phyloP scores from a whole-genome alignment of 2,888 invertebrate species.

The Leucophenga maculata region DNA sequence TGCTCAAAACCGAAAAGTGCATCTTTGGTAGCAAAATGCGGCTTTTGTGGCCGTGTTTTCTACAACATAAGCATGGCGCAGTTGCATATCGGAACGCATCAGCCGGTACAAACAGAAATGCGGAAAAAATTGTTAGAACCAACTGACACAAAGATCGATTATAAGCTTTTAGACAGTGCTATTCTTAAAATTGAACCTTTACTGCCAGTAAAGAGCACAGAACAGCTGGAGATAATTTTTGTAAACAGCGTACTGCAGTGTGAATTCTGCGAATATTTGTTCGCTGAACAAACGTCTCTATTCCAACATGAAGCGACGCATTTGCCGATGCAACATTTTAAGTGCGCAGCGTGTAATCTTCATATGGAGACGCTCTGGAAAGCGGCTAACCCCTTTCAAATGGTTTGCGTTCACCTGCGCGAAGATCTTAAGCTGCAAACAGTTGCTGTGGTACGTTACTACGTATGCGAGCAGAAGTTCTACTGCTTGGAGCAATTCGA shows the following conservation, averaged over 20 bases:
- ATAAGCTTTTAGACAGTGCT: too few species aligned
- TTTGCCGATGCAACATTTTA: constrained; percentile 63
- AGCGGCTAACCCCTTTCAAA: constrained; percentile 76
- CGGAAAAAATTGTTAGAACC: too few species aligned
- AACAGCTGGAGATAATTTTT: constrained; percentile 59
- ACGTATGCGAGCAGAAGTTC: constrained; percentile 69
- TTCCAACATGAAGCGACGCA: constrained; percentile 67
- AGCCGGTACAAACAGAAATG: not conserved
- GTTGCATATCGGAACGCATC: constrained; percentile 51
- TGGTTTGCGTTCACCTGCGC: constrained; percentile 68
- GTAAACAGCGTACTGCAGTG: constrained; percentile 74
- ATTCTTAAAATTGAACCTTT: too few species aligned
- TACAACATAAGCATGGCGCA: constrained; percentile 55
- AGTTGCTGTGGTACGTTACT: constrained; percentile 58
- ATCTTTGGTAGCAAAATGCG: constrained; percentile 64
- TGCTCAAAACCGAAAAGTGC: constrained; percentile 10
- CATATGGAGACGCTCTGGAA: constrained; percentile 73
- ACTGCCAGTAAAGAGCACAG: constrained; percentile 42
- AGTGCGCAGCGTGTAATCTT: constrained; percentile 71
- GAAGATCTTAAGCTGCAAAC: constrained; percentile 61
- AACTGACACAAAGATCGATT: too few species aligned
- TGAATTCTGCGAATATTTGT: constrained; percentile 77
- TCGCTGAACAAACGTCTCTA: constrained; percentile 75
- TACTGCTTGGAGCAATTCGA: constrained; percentile 66
- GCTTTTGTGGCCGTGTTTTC: constrained; percentile 67